Evolutionary conservation across 2,797 vertebrate genomes (phyloP).

Genomic region (Acanthiza pusilla): DNA sequence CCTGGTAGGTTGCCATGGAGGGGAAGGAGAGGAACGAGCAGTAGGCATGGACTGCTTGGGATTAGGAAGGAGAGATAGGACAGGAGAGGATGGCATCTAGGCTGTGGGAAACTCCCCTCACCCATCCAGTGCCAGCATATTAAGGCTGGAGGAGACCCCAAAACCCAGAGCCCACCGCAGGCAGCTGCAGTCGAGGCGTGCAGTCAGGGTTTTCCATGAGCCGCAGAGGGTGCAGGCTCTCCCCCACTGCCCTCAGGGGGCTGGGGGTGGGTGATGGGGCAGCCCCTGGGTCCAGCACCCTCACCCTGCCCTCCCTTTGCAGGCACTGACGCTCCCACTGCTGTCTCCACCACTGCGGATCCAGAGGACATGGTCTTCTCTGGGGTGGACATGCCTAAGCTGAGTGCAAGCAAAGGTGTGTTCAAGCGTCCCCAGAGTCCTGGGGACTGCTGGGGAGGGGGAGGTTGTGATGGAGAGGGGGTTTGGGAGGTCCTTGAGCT

Average conservation of each 20-base stretch:
- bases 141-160: not conserved
- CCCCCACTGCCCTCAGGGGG: not conserved
- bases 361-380: slow-evolving; percentile 58
- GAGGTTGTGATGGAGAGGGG: rapidly evolving
- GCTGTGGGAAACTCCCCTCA: not conserved
- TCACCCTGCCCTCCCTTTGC: not conserved
- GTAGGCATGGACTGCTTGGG: rapidly evolving
- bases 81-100: not conserved
- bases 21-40: not conserved
- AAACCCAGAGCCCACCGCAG: rapidly evolving
- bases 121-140: not conserved
- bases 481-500: not conserved
- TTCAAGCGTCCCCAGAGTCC: not conserved
- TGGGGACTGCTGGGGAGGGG: too few species aligned
- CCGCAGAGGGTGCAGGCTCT: not conserved
- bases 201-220: not conserved
- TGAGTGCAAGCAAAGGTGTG: not conserved
- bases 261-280: not conserved
- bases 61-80: not conserved
- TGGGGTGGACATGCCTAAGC: slow-evolving; percentile 32
- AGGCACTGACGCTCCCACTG: not conserved
- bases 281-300: not conserved
- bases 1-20: slow-evolving; percentile 58
- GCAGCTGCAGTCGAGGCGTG: not conserved
- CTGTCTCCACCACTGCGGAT: not conserved